Conservation (phyloP, 2,797 vertebrate genomes). For the Carduelis carduelis region DNA sequence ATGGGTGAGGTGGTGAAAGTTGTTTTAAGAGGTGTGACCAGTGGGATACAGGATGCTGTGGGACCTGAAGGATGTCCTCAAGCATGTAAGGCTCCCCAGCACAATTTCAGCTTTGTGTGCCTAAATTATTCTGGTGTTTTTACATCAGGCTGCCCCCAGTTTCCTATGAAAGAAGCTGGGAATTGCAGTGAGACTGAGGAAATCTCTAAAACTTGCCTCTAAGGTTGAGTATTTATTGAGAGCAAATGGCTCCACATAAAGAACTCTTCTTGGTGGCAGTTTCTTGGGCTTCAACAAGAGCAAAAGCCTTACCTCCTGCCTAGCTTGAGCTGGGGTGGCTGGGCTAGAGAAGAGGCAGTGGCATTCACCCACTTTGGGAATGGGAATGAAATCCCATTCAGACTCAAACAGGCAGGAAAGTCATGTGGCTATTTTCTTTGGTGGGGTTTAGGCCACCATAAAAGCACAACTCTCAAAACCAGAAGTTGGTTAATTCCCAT, state of each 20-base stretch:
- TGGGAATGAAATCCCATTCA: neutral
- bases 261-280: neutral
- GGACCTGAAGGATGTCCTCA: neutral
- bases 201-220: neutral
- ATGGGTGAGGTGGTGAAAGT: neutral
- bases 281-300: neutral
- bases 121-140: neutral
- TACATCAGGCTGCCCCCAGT: neutral
- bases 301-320: neutral
- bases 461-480: neutral
- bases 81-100: accelerated
- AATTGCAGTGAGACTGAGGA: neutral
- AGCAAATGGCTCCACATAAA: neutral
- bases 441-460: neutral
- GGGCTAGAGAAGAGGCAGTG: neutral
- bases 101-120: neutral
- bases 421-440: neutral
- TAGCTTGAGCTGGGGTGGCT: neutral
- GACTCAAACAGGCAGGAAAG: neutral
- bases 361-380: neutral
- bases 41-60: neutral
- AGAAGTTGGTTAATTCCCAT: neutral
- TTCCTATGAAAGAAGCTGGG: neutral
- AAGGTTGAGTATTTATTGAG: neutral
- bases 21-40: neutral